phyloP scores from a whole-genome alignment of 2,113 vertebrate genomes.

The Amia ocellicauda region DNA sequence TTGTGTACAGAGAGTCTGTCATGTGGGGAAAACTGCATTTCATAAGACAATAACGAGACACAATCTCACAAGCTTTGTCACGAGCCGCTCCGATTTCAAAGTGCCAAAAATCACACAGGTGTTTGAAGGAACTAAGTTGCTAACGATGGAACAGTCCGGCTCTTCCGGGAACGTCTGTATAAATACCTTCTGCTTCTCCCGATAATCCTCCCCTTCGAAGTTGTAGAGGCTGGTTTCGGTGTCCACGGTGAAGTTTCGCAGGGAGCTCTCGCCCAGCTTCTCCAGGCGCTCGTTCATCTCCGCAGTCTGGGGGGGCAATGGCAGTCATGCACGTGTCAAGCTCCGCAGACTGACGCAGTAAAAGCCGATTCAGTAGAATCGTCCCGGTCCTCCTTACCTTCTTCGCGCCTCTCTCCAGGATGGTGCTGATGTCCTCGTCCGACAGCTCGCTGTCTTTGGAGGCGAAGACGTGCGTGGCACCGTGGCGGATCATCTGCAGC shows the following conservation, averaged over 20 bases:
- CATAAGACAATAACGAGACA: no score
- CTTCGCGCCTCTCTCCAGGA: slow-evolving; percentile 83
- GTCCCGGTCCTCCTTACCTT: slow-evolving; percentile 64
- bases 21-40: no score
- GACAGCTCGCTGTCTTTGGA: slow-evolving; percentile 85
- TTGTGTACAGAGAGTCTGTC: no score
- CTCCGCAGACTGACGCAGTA: no score
- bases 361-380: no score
- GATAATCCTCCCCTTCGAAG: slow-evolving; percentile 87
- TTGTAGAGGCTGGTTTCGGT: slow-evolving; percentile 85
- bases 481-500: slow-evolving; percentile 87
- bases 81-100: no score
- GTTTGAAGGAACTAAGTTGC: no score
- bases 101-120: no score
- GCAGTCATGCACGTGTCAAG: no score
- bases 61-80: no score
- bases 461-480: slow-evolving; percentile 82
- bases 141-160: no score
- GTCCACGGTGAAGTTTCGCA: slow-evolving; percentile 84
- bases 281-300: slow-evolving; percentile 84
- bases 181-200: slow-evolving; percentile 85
- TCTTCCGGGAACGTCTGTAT: no score
- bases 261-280: slow-evolving; percentile 81
- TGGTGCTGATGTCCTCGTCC: slow-evolving; percentile 81
- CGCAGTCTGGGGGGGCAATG: slow-evolving; percentile 73